Conservation (phyloP, 2,888 invertebrate genomes). For the Palloptera scutellata region DNA sequence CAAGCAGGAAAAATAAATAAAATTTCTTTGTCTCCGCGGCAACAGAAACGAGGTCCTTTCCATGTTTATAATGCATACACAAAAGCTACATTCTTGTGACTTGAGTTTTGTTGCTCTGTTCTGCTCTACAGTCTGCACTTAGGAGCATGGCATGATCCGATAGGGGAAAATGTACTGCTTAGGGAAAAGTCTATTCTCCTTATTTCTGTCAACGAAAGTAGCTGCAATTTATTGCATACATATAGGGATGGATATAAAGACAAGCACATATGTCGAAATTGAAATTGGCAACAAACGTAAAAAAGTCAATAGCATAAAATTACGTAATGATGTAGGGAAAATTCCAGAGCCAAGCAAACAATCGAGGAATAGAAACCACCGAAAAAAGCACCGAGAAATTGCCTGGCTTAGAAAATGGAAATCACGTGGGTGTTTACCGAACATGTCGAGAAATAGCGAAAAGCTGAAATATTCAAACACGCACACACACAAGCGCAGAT, state of each 20-base stretch:
- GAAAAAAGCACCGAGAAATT: too few species aligned
- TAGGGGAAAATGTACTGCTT: too few species aligned
- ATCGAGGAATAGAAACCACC: too few species aligned
- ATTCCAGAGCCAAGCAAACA: too few species aligned
- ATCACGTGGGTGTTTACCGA: conserved; percentile 21
- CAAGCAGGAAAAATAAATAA: conserved; percentile 1
- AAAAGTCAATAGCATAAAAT: background rate
- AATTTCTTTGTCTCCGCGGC: conserved; percentile 23
- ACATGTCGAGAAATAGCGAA: background rate
- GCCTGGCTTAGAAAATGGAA: too few species aligned
- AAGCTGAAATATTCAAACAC: background rate
- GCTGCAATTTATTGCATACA: too few species aligned
- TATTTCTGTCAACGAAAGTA: too few species aligned
- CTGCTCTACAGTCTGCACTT: too few species aligned
- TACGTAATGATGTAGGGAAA: background rate
- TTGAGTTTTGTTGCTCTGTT: too few species aligned
- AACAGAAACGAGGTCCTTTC: conserved; percentile 4
- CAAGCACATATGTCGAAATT: background rate
- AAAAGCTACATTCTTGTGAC: conserved; percentile 25
- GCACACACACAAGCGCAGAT: background rate
- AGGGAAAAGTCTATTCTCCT: too few species aligned
- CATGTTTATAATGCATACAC: conserved; percentile 22
- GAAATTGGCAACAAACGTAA: background rate
- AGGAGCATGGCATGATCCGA: too few species aligned
- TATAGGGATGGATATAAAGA: too few species aligned